Base-by-base conservation (phyloP, 1,140 invertebrate species). In the Diuraphis noxia region DNA sequence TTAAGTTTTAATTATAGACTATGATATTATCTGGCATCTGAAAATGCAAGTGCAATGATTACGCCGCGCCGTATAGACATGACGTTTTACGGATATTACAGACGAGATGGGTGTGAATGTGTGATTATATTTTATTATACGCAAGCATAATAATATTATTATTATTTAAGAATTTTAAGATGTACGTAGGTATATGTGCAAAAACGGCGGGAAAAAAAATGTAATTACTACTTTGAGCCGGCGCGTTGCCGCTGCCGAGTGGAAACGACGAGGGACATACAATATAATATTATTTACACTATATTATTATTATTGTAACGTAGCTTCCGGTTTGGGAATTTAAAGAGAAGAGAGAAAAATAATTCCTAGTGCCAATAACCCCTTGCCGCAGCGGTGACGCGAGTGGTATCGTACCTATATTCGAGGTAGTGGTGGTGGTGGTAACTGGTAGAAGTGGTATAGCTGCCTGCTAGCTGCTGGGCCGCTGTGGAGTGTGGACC, bases 201-300 rank as follows among this genome's bases (percentile, higher is more conserved):
- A 72, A 72, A 72, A n/a, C 30, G 56, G 56, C 56, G 56, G 56
- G 56, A 72, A 72, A 72, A n/a, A 56, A 34, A 72, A 72, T 34
- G 30, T 72, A 72, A 72, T n/a, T 72, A 4, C 56, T n/a, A 34
- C 13, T 72, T 19, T n/a, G 30, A n/a, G 30, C n/a, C 13, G 43
- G 13, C 13, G 56, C 34, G 34, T 72, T 6, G 56, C 4, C n/a
- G n/a, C 13, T 72, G 10, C 30, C 56, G 46, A 49, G 46, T 49
- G 56, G 10, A 3, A 3, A 30, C 10, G 25, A 0, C 25, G 30
- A 30, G 52, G 30, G 25, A 56, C 13, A 19, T 17, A 72, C 30
- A 72, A 72, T 72, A 72, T n/a, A 63, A 63, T n/a, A 72, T 72
- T 72, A n/a, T 72, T 72, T 72, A 72, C n/a, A 72, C 56, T 72